A percentile compares a stretch with the other conserved stretches of the same genome.
phyloP scores from a whole-genome alignment of 2,888 invertebrate species.

The Crioceris asparagi region DNA sequence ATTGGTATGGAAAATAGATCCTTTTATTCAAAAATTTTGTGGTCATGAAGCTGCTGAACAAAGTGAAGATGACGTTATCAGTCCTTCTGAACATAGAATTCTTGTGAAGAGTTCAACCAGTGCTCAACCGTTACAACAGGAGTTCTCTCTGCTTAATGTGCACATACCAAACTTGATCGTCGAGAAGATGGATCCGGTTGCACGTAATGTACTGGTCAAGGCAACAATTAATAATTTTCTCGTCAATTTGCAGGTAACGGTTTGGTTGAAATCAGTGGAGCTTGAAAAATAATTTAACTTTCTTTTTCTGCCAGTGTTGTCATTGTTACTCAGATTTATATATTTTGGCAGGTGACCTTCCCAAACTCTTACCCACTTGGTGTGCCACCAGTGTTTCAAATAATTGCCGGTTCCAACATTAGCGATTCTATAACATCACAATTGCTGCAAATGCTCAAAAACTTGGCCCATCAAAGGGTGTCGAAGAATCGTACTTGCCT shows the following conservation, averaged over 20 bases:
- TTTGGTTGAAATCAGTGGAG: not conserved
- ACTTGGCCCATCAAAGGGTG: conserved; percentile 71
- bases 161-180: conserved; percentile 64
- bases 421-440: conserved; percentile 61
- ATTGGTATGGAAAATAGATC: conserved; percentile 83
- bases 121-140: conserved; percentile 57
- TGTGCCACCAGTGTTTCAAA: conserved; percentile 54
- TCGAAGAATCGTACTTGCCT: conserved; percentile 78
- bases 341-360: conserved; percentile 40
- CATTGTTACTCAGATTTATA: not conserved
- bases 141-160: conserved; percentile 64
- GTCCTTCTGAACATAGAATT: conserved; percentile 15
- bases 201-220: conserved; percentile 48
- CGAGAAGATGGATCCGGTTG: conserved; percentile 40
- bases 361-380: conserved; percentile 65
- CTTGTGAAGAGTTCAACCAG: conserved; percentile 33
- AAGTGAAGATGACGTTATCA: conserved; percentile 13
- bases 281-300: not conserved
- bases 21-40: conserved; percentile 72
- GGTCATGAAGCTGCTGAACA: conserved; percentile 52
- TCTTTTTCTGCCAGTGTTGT: not conserved
- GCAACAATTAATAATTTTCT: conserved; percentile 43
- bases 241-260: conserved; percentile 46
- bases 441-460: conserved; percentile 69
- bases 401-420: conserved; percentile 53